phyloP scores from a whole-genome alignment of 2,113 vertebrate genomes.

The Oncorhynchus nerka region DNA sequence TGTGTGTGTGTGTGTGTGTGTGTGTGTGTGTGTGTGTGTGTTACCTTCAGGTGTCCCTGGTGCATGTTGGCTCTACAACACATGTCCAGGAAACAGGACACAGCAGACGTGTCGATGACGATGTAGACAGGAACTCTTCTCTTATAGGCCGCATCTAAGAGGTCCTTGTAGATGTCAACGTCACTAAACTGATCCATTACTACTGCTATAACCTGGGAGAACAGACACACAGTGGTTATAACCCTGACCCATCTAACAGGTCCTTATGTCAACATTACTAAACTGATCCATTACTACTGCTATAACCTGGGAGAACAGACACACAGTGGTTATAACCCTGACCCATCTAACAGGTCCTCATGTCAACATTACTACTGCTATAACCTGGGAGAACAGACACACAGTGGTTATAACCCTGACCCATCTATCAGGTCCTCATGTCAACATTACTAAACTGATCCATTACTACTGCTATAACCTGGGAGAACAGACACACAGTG shows the following conservation, averaged over 20 bases:
- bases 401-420: not conserved
- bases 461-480: too few species aligned
- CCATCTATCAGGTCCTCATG: too few species aligned
- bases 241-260: too few species aligned
- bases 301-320: too few species aligned
- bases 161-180: conserved; percentile 95
- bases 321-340: too few species aligned
- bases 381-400: conserved; percentile 74
- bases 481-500: too few species aligned
- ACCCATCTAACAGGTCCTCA: too few species aligned
- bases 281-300: too few species aligned
- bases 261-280: too few species aligned
- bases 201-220: conserved; percentile 85
- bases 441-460: too few species aligned
- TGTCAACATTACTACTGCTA: conserved; percentile 93
- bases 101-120: conserved; percentile 82
- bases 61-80: conserved; percentile 93
- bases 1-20: conserved; percentile 12
- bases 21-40: conserved; percentile 3
- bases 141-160: conserved; percentile 87
- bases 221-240: conserved; percentile 3
- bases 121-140: conserved; percentile 92
- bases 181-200: conserved; percentile 98
- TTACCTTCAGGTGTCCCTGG: conserved; percentile 88
- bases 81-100: conserved; percentile 92